Conservation (phyloP, 2,113 vertebrate genomes). For the Rhegmatorhina hoffmannsi region DNA sequence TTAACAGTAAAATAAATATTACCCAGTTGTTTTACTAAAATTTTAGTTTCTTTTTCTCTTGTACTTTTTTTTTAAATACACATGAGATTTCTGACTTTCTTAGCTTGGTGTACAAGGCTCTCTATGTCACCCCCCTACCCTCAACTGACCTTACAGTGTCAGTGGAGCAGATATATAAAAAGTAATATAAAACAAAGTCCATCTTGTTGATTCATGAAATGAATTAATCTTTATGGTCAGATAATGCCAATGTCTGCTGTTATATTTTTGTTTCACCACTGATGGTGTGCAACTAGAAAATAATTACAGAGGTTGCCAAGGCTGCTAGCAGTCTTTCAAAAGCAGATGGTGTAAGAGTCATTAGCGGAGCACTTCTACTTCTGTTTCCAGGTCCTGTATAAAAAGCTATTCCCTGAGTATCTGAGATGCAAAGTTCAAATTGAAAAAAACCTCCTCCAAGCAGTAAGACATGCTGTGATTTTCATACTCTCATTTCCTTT, state of each 20-base stretch:
- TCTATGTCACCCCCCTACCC: not conserved
- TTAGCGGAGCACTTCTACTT: not conserved
- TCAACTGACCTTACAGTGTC: not conserved
- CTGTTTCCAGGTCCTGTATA: not conserved
- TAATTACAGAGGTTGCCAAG: not conserved
- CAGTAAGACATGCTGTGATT: not conserved
- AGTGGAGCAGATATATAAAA: not conserved
- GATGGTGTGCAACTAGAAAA: not conserved
- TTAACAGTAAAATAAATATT: slow-evolving; percentile 54
- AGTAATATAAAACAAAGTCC: not conserved
- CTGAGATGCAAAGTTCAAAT: not conserved
- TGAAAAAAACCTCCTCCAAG: not conserved
- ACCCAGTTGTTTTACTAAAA: slow-evolving; percentile 54
- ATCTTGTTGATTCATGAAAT: not conserved
- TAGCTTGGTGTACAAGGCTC: not conserved
- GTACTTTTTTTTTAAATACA: slow-evolving; percentile 13
- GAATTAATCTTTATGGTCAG: not conserved
- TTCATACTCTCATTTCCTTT: not conserved
- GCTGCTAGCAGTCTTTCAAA: not conserved
- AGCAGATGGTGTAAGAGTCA: not conserved
- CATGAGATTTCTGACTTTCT: not conserved
- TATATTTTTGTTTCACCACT: not conserved
- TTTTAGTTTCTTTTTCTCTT: not conserved
- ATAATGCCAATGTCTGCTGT: not conserved
- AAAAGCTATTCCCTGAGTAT: not conserved